Evolutionary conservation across 2,888 invertebrate genomes (phyloP), one percentile per base, ranked within the genome.

Genomic region (Augochlorella aurata): DNA sequence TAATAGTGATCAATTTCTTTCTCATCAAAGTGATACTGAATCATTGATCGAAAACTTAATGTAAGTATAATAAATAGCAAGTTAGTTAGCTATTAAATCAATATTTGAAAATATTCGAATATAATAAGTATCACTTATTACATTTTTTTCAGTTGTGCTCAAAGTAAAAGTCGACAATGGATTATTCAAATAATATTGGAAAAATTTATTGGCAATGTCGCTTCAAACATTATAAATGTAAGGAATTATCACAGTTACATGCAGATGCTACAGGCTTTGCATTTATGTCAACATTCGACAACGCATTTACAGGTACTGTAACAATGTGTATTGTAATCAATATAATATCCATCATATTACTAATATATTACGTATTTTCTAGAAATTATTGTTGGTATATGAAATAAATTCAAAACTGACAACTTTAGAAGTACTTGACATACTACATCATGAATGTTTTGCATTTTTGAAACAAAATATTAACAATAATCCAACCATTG

Each of bases 401-500:
- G 58, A 77, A 49, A 71, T 9, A 21, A 58, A 18, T 49, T 66
- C 21, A 9, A 58, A 84, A 24, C 69, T 29, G 18, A 68, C 1
- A 50, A 38, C 16, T 54, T 47, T 50, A 24, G 24, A 94, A 93
- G 90, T 88, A 90, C 84, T 90, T 87, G 69, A 91, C 89, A 91
- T 92, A 90, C 75, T 93, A 93, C 94, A 94, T 16, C 89, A 92
- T 72, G 90, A 93, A 74, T 90, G 93, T 77, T 83, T 94, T 29
- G 88, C 93, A 54, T 95, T 95, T 89, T 90, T 95, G 24, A 94
- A 94, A 91, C 83, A 86, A 49, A 95, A 95, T 91, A 89, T 95
- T 77, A 92, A 92, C 86, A 90, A 86, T 52, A 94, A 94, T 89
- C 95, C 95, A 65, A 93, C 82, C 8, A 71, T 91, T 44, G 78